Percentiles rank a stretch among this genome's conserved stretches.
Evolutionary conservation across 2,797 vertebrate species (phyloP).

Genomic region (Petrocephalus sullivani): DNA sequence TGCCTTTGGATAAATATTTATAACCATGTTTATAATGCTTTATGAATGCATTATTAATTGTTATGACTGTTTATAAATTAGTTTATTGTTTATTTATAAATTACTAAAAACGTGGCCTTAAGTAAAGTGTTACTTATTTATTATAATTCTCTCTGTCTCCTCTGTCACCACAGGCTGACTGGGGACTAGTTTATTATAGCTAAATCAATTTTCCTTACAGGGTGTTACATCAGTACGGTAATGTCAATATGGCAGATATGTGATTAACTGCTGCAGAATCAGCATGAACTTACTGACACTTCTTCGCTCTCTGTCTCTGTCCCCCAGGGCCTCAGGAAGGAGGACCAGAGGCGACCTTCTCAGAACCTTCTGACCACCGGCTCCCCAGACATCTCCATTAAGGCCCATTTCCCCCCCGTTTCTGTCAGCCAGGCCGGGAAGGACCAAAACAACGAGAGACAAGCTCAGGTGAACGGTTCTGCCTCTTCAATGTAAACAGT

Average conservation of each 20-base stretch:
- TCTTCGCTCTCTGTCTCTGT: neutral
- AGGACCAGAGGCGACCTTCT: conserved; percentile 49
- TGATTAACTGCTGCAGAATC: neutral
- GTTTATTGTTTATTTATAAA: no score
- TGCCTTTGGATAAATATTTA: no score
- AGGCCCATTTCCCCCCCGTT: conserved; percentile 15
- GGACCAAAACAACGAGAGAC: neutral
- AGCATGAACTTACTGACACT: neutral
- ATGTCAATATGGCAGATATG: neutral
- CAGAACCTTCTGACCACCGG: conserved; percentile 48
- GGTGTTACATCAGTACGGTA: neutral
- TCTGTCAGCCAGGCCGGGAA: conserved; percentile 32
- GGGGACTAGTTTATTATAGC: neutral
- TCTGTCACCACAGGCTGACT: neutral
- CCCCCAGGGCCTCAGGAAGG: conserved; percentile 40
- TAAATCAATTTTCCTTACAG: neutral
- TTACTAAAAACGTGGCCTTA: no score
- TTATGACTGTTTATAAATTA: no score
- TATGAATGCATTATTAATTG: no score
- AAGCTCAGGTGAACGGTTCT: neutral
- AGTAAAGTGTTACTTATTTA: no score
- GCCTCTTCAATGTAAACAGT: neutral
- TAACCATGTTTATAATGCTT: no score
- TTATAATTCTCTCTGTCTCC: neutral
- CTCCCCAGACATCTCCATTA: conserved; percentile 35